Evolutionary conservation across 2,113 vertebrate species (phyloP), one percentile per base, ranked within the genome.

Genomic region (Brachirus orientalis): DNA sequence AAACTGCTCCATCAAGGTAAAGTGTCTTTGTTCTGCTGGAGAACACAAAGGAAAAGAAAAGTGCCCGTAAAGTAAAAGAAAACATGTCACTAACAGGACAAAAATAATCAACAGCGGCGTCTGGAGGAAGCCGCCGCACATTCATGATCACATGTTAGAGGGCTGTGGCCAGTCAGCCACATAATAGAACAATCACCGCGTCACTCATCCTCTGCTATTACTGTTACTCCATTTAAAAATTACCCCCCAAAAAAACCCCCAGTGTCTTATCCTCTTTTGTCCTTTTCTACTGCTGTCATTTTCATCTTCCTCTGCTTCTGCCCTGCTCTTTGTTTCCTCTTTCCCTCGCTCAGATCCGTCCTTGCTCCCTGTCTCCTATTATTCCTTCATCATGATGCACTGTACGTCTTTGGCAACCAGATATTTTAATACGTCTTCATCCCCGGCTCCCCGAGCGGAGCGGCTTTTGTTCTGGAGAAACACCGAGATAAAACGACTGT

Each of bases 241-340:
- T 61, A 86, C 63, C 60, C 59, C 58, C 58, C 33, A 93, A 93
- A 93, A 93, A 94, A 92, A 93, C 93, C 95, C 94, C 70, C 38
- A 33, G 43, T 69, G 62, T 77, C 77, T 83, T 43, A 77, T 86
- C 71, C 53, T 79, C 69, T 57, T 84, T 77, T 87, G 81, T 90
- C 75, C 74, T 65, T 86, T 77, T 78, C 44, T 78, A 63, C 53
- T 72, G 54, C 55, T 89, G 69, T 82, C 70, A 75, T 82, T 75
- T 76, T 41, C 44, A 2, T 75, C 72, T 79, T 70, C 59, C 79
- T 38, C 76, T 5, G 11, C 74, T 64, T 54, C 72, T 77, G 64
- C 80, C 77, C 76, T 37, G 65, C 75, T 83, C 67, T 75, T 70
- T 82, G 60, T 79, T 53, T 72, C 55, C 62, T 66, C 66, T 61